Evolutionary conservation across 2,888 invertebrate species (phyloP).

Genomic region (Perizoma affinitatum): DNA sequence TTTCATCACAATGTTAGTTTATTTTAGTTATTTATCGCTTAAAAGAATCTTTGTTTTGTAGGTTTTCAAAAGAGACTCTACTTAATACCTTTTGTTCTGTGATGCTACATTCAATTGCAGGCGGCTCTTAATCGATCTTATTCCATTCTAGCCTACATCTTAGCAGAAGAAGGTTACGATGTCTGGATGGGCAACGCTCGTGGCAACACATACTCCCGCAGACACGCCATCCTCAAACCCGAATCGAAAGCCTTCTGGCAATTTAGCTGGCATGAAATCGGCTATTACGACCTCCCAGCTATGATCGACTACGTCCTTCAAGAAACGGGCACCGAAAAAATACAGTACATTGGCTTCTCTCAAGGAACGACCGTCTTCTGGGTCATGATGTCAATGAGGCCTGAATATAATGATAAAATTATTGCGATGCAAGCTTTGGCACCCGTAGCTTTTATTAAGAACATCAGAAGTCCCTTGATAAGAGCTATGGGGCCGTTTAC

Average conservation of each 20-base stretch:
- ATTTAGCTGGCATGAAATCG: conserved; percentile 91
- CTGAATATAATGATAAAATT: conserved; percentile 85
- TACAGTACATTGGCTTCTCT: conserved; percentile 90
- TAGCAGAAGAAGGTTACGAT: conserved; percentile 88
- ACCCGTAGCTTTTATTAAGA: conserved; percentile 83
- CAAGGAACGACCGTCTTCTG: conserved; percentile 87
- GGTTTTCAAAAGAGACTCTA: too few relatives aligned
- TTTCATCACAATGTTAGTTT: too few relatives aligned
- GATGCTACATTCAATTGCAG: too few relatives aligned
- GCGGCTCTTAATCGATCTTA: too few relatives aligned
- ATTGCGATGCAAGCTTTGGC: conserved; percentile 84
- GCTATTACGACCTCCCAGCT: conserved; percentile 89
- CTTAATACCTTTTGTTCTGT: too few relatives aligned
- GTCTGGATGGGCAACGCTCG: conserved; percentile 94
- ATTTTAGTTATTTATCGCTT: too few relatives aligned
- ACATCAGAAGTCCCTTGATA: conserved; percentile 77
- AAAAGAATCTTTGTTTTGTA: too few relatives aligned
- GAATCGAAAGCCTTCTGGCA: conserved; percentile 70
- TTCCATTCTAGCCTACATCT: conserved; percentile 84
- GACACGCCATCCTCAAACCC: conserved; percentile 78
- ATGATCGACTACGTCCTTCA: conserved; percentile 87
- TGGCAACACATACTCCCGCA: conserved; percentile 90
- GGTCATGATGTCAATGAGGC: conserved; percentile 82
- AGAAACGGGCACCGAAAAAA: conserved; percentile 78
- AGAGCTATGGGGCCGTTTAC: conserved; percentile 72